Evolutionary conservation across 2,113 vertebrate species (phyloP).

Genomic region (Struthidea cinerea): DNA sequence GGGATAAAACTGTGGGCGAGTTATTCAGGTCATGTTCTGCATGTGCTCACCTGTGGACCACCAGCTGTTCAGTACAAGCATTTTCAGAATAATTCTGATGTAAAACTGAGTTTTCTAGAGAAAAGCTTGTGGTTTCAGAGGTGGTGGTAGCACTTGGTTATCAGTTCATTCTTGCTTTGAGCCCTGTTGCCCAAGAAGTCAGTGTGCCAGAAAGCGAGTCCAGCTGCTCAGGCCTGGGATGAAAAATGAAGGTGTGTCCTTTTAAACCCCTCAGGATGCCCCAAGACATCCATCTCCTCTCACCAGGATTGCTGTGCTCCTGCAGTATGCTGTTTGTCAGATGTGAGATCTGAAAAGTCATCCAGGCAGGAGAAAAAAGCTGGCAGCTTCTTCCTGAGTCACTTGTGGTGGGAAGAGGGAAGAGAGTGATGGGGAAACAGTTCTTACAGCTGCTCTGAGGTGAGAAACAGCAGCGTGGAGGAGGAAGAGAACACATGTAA

Average conservation of each 20-base stretch:
- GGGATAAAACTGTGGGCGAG: accelerated
- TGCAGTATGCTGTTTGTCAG: accelerated
- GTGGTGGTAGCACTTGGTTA: neutral
- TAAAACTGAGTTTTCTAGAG: neutral
- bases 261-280: neutral
- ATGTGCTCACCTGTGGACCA: neutral
- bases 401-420: neutral
- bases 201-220: accelerated
- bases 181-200: neutral
- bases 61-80: neutral
- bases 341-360: neutral
- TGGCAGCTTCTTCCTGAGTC: neutral
- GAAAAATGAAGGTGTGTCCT: neutral
- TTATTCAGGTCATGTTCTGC: neutral
- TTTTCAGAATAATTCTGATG: neutral
- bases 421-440: neutral
- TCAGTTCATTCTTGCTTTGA: neutral
- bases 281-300: neutral
- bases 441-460: neutral
- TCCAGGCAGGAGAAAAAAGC: neutral
- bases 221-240: neutral
- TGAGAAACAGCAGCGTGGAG: neutral
- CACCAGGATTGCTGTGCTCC: neutral
- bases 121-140: neutral
- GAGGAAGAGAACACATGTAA: neutral